These are phyloP conservation scores for Cirrhinus mrigala DNA, from an alignment of 2,797 vertebrate species.

Conservation along the genomic window DNA sequence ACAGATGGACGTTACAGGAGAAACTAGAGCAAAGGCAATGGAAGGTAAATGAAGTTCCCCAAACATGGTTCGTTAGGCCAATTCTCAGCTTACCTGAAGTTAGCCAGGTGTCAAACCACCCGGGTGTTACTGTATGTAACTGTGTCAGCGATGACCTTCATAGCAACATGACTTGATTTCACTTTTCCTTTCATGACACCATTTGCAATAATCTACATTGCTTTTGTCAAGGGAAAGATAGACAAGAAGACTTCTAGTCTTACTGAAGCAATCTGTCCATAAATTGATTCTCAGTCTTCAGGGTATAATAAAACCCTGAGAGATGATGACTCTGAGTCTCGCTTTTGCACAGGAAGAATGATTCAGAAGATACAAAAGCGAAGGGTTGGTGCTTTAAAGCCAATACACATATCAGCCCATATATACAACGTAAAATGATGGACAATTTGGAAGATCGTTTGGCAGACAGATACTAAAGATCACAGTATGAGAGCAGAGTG, in stretches of 20 bases:
- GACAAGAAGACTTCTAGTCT: not conserved
- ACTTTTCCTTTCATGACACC: slow-evolving; percentile 80
- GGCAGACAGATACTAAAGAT: not conserved
- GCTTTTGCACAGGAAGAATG: not conserved
- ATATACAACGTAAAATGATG: not conserved
- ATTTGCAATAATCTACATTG: slow-evolving; percentile 47
- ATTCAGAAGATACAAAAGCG: not conserved
- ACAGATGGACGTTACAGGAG: slow-evolving; percentile 48
- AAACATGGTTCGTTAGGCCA: slow-evolving; percentile 60
- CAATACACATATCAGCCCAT: not conserved
- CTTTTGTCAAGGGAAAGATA: not conserved
- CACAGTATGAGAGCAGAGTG: not conserved
- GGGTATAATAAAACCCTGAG: slow-evolving; percentile 25
- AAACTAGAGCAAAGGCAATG: slow-evolving; percentile 60
- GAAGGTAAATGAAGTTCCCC: slow-evolving; percentile 48
- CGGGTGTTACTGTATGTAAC: slow-evolving; percentile 66
- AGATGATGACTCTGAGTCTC: not conserved
- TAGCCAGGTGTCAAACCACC: slow-evolving; percentile 63
- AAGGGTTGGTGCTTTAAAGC: slow-evolving; percentile 1
- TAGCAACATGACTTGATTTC: slow-evolving; percentile 87
- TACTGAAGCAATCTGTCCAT: not conserved
- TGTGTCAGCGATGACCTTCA: slow-evolving; percentile 78
- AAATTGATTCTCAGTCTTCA: slow-evolving; percentile 28
- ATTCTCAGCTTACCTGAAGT: slow-evolving; percentile 64
- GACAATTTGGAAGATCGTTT: not conserved